Conservation (phyloP, 2,888 invertebrate species). For the Pimpla rufipes region DNA sequence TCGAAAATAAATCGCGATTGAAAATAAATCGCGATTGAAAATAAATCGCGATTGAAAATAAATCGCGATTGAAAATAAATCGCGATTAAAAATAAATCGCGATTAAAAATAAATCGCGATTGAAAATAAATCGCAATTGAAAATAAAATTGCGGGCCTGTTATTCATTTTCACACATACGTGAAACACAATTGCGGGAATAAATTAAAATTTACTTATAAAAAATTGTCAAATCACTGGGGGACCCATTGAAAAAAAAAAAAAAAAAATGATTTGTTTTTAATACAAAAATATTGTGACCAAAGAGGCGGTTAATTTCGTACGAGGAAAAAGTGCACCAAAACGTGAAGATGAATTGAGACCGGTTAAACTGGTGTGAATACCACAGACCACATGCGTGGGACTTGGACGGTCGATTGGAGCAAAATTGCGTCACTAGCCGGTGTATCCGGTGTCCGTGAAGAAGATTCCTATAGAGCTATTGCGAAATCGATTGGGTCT, state of each 20-base stretch:
- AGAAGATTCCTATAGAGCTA: background rate
- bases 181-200: no score
- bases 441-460: slow-evolving; percentile 7
- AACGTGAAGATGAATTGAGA: background rate
- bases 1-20: no score
- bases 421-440: slow-evolving; percentile 17
- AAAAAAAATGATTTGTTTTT: no score
- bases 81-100: no score
- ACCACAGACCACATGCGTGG: background rate
- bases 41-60: no score
- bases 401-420: background rate
- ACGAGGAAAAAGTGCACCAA: slow-evolving; percentile 1
- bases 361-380: slow-evolving; percentile 21
- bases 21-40: no score
- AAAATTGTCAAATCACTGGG: background rate
- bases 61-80: no score
- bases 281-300: background rate
- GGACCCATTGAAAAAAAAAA: background rate
- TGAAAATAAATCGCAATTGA: no score
- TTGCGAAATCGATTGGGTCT: background rate
- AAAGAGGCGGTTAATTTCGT: background rate
- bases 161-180: no score
- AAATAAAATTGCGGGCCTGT: background rate
- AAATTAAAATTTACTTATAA: background rate
- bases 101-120: no score